These are phyloP conservation scores for Corythaixoides concolor DNA, from an alignment of 2,113 vertebrate species.

Conservation along the genomic window DNA sequence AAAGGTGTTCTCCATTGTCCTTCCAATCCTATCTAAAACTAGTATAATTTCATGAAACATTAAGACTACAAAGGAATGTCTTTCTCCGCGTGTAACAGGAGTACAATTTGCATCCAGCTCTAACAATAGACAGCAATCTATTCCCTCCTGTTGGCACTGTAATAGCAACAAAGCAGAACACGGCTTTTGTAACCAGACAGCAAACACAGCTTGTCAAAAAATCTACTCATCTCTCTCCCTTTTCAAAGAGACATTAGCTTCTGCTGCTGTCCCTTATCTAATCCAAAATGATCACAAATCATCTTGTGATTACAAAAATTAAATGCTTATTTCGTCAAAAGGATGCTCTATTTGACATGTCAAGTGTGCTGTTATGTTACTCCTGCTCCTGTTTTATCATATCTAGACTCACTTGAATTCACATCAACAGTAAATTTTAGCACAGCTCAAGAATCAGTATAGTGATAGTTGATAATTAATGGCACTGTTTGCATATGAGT, in stretches of 20 bases:
- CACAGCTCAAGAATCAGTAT: not conserved
- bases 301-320: not conserved
- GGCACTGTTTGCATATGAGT: not conserved
- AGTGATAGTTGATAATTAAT: not conserved
- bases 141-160: not conserved
- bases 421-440: not conserved
- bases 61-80: not conserved
- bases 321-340: not conserved
- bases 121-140: not conserved
- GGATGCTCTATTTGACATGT: not conserved
- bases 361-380: not conserved
- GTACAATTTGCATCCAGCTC: not conserved
- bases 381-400: not conserved
- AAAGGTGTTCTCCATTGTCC: not conserved
- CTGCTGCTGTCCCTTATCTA: not conserved
- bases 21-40: not conserved
- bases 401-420: not conserved
- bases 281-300: not conserved
- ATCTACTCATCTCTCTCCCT: not conserved
- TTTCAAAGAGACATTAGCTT: not conserved
- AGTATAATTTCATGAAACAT: not conserved
- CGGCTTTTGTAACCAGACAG: not conserved
- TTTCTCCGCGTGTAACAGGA: not conserved
- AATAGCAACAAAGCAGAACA: not conserved
- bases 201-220: not conserved